Conservation (phyloP, 2,113 vertebrate species). For the Oryzias woworae region DNA sequence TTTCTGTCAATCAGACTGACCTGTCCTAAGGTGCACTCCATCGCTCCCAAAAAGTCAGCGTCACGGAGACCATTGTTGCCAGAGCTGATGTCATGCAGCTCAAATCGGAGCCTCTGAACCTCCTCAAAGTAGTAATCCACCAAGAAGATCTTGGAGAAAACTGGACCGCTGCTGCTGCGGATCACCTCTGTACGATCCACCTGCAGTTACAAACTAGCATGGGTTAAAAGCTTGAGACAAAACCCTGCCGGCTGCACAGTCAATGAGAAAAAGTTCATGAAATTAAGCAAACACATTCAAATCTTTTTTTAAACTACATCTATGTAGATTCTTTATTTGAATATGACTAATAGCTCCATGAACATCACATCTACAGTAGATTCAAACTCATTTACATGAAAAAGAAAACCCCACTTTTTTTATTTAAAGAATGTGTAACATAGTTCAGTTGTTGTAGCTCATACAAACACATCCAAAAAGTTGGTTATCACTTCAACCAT, state of each 20-base stretch:
- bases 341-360: too few species aligned
- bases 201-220: conserved; percentile 65
- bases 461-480: not conserved
- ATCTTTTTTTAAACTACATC: too few species aligned
- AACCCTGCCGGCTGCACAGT: too few species aligned
- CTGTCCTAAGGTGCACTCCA: conserved; percentile 98
- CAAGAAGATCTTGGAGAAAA: conserved; percentile 95
- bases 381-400: too few species aligned
- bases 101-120: conserved; percentile 93
- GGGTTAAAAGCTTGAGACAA: not conserved
- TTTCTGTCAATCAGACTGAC: conserved; percentile 65
- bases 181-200: conserved; percentile 98
- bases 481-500: not conserved
- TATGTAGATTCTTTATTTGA: too few species aligned
- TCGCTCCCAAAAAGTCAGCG: conserved; percentile 91
- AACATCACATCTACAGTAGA: too few species aligned
- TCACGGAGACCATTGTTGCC: conserved; percentile 95
- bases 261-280: too few species aligned
- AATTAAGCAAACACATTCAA: too few species aligned
- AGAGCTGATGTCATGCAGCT: conserved; percentile 96
- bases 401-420: too few species aligned
- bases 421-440: too few species aligned
- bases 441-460: too few species aligned
- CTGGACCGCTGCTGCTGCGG: conserved; percentile 89
- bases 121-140: conserved; percentile 99